These are phyloP conservation scores for Tinamus major DNA, from an alignment of 2,797 vertebrate species.

Conservation along the genomic window DNA sequence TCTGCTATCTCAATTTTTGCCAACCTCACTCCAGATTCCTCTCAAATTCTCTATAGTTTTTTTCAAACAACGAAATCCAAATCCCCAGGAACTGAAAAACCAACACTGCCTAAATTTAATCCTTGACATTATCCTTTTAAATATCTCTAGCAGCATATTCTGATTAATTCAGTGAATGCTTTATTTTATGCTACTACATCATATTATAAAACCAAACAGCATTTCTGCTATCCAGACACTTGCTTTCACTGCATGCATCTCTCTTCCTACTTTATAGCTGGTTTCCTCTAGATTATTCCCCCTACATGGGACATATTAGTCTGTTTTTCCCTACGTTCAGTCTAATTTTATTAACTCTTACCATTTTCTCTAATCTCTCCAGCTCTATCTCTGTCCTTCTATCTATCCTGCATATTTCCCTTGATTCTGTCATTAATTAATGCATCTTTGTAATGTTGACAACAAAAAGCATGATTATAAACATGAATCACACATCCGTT, in stretches of 20 bases:
- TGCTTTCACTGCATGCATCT: slow-evolving; percentile 7
- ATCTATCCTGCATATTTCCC: neutral
- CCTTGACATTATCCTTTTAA: neutral
- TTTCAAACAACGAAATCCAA: neutral
- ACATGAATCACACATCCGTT: neutral
- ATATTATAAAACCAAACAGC: neutral
- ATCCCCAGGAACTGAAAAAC: neutral
- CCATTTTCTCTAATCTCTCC: neutral
- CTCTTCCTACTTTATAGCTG: neutral
- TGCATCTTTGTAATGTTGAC: neutral
- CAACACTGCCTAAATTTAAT: neutral
- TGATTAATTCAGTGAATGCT: neutral
- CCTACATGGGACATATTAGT: neutral
- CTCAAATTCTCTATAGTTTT: neutral
- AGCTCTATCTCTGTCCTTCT: neutral
- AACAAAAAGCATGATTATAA: neutral
- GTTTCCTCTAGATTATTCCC: slow-evolving; percentile 22
- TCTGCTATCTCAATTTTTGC: neutral
- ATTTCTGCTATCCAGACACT: slow-evolving; percentile 28
- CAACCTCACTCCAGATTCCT: neutral
- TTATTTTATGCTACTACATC: neutral
- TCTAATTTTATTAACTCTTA: neutral
- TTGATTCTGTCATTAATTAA: slow-evolving; percentile 41
- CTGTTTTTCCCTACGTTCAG: neutral
- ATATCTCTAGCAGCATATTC: neutral